Evolutionary conservation across 2,888 invertebrate species (phyloP), one percentile per base, ranked within the genome.

Genomic region (Ernsta delagoae): DNA sequence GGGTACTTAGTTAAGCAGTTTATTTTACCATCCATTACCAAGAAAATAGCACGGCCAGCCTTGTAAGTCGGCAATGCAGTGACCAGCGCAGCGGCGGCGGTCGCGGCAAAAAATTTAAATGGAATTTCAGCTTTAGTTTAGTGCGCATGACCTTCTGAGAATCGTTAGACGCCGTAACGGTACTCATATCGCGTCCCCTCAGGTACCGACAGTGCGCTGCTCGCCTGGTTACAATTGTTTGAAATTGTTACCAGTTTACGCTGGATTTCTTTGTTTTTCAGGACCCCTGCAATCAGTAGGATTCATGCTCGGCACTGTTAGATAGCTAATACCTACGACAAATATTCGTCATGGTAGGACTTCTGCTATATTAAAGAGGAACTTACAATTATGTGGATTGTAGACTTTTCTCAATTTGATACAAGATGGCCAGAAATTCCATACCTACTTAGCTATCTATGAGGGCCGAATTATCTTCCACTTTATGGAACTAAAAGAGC

Each of bases 91-190:
- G 74, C 77, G 76, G 12, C 48, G 48, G 8, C 16, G 50, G 75
- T 76, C 78, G 77, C 79, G 71, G 81, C 81, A 88, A 89, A 89
- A 90, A 89, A 87, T 81, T 75, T 80, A 85, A 88, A 83, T 86
- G 84, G 88, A 86, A 89, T 87, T 89, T 89, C 80, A 86, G 85
- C 78, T 83, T 86, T 83, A 85, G 78, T 83, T 86, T 83, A 84
- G 78, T 84, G 87, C 85, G 88, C 87, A 87, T 91, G 90, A 90
- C 91, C 92, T 92, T 92, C 92, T 90, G 73, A 84, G 92, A 93
- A 93, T 81, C 79, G 87, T 83, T 87, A 83, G 83, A 82, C 81
- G 82, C 83, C 83, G 82, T 92, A 92, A 92, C 92, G 91, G 92
- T 88, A 90, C 85, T 81, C 74, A 70, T 74, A 78, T 73, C 76